These are phyloP conservation scores for Orgyia antiqua DNA, from an alignment of 2,888 invertebrate genomes.

Conservation along the genomic window DNA sequence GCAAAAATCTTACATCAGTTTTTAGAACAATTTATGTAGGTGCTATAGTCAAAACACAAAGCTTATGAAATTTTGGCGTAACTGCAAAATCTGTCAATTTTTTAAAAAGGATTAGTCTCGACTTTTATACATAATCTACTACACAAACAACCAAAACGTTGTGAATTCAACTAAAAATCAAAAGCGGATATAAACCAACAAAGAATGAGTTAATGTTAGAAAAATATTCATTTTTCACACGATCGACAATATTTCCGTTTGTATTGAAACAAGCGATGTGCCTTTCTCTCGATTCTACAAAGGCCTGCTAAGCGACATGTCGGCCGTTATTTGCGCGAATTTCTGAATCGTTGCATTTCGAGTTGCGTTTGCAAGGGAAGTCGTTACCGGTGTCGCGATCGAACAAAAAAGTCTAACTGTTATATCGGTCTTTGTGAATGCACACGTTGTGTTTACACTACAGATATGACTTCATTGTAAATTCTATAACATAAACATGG, in stretches of 20 bases:
- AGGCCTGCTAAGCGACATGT: constrained; percentile 35
- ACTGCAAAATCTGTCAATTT: no score
- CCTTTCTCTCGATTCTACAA: constrained; percentile 48
- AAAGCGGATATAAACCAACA: no score
- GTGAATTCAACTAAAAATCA: no score
- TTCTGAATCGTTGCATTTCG: constrained; percentile 49
- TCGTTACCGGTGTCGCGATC: constrained; percentile 55
- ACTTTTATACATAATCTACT: no score
- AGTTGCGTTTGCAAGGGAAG: constrained; percentile 50
- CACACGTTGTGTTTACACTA: constrained; percentile 27
- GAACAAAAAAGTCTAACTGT: constrained; percentile 44
- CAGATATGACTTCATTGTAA: constrained; percentile 7
- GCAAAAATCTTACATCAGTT: constrained; percentile 31
- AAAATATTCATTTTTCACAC: constrained; percentile 56
- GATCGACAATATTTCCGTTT: constrained; percentile 54
- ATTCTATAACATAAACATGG: constrained; percentile 13
- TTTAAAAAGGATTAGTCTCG: no score
- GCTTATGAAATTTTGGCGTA: no score
- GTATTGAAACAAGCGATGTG: constrained; percentile 55
- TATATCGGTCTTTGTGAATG: constrained; percentile 42
- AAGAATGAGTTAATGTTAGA: constrained; percentile 28
- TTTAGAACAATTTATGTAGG: no score
- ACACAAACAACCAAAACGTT: no score
- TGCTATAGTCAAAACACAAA: no score
- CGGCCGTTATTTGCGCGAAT: constrained; percentile 39